Evolutionary conservation across 1,140 invertebrate genomes (phyloP), one percentile per base, ranked within the genome.

Genomic region (Lutraria rhynchaena): DNA sequence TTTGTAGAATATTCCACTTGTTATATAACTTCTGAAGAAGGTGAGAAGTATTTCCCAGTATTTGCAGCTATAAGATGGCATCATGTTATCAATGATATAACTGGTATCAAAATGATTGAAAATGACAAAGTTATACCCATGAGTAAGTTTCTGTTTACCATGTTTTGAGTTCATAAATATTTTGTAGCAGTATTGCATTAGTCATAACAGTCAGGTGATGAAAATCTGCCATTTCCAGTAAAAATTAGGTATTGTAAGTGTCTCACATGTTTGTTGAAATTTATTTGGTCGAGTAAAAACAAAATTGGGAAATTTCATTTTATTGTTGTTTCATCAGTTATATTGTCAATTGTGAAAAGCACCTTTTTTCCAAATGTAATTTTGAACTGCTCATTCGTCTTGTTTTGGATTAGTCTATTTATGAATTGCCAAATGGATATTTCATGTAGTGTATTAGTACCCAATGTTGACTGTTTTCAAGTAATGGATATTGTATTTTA

Each of bases 61-160:
- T 96, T 96, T 86, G 92, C 94, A 88, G 92, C 93, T 17, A 88
- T 96, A 33, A 93, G 95, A 71, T 93, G 95, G 41, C 94, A 95
- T 84, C 94, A 96, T 90, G 91, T 96, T 74, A 91, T 96, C 22
- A 93, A 95, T 82, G 95, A 96, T 86, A 94, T 95, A 82, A 92
- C 95, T 85, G 96, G 96, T 87, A 93, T 96, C 2, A 94, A 95
- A 90, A 93, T 95, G 74, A 90, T 96, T 22, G 93, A 95, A 83
- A 92, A 92, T 53, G 96, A 96, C 87, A 94, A 94, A 87, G 94
- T 96, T 53, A 94, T 96, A 83, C 95, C 96, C 27, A 92, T 93
- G 44, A 78, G 90, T 91, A 80, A 82, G 86, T 69, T 22, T 46
- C 13, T 17, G 31, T 37, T 60, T 7, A 15, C 4, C 57, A 60